Base-by-base conservation (phyloP, 2,797 vertebrate species). In the Orestias chungarensis region DNA sequence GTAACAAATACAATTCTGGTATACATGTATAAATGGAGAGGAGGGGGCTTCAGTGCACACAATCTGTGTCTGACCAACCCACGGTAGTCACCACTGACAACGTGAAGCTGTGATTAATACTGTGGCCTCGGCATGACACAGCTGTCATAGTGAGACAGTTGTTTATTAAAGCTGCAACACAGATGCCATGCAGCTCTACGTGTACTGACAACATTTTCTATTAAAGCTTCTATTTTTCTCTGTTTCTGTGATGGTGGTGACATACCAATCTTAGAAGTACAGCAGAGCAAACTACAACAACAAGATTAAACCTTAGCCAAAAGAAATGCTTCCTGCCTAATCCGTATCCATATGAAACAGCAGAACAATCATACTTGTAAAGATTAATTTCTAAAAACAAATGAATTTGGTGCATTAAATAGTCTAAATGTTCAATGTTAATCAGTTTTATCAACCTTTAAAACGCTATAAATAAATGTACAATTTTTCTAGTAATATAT, bases 81-180 rank as follows among this genome's bases (percentile, higher is more conserved):
- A 1, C 12, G 6, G 35, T 65, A 50, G 35, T 25, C 44, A 33
- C 54, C 38, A 8, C 23, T 6, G 47, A 52, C 47, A 54, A 35
- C 6, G 20, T 54, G 47, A 29, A 55, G 40, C 49, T 46, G 40
- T 73, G 71, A 73, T 65, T 72, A 73, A 73, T 66, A 20, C 29
- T 27, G 31, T 64, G 57, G 23, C 50, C 42, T 57, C 44, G 15
- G 31, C 29, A 38, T 66, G 64, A 66, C 42, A 73, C 64, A 47
- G 52, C 64, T 57, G 40, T 66, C 64, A 40, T 25, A 44, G 20
- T 66, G 27, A 55, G 38, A 62, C 59, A 6, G 4, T 62, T 35
- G 23, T 40, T 62, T 62, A 62, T n/a, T 57, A 52, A 15, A 31
- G 62, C 64, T 54, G 38, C 40, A 66, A 68, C 29, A 29, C 52